Evolutionary conservation across 2,888 invertebrate species (phyloP).

Genomic region (Polymixis lichenea): DNA sequence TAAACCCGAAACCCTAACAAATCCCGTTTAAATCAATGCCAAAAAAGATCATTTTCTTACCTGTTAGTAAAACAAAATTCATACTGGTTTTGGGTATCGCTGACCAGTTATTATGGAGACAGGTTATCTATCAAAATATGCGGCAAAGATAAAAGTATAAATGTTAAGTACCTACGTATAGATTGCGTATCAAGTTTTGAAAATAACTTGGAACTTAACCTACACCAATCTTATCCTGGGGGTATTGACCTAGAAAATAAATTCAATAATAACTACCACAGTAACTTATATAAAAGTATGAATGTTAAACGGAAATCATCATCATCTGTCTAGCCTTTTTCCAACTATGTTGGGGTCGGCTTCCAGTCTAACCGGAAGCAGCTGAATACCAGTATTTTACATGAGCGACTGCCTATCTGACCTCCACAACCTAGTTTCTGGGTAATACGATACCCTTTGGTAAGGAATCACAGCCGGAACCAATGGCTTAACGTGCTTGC

Average conservation of each 20-base stretch:
- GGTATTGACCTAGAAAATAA: constrained; percentile 11
- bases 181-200: constrained; percentile 14
- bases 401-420: too few relatives aligned
- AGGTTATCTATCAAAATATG: constrained; percentile 19
- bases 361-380: too few relatives aligned
- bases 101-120: constrained; percentile 27
- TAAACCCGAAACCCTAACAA: neutral
- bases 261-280: constrained; percentile 3
- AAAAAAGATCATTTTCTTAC: constrained; percentile 8
- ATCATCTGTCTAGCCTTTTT: too few relatives aligned
- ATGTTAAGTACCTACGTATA: neutral
- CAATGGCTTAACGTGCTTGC: too few relatives aligned
- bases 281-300: neutral
- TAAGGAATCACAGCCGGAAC: too few relatives aligned
- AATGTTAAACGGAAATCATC: neutral
- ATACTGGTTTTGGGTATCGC: neutral
- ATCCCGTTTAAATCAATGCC: neutral
- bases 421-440: too few relatives aligned
- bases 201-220: constrained; percentile 33
- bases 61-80: neutral
- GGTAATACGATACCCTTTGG: too few relatives aligned
- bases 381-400: too few relatives aligned
- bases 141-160: constrained; percentile 14
- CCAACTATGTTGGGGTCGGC: too few relatives aligned
- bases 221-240: constrained; percentile 18